Evolutionary conservation across 2,888 invertebrate species (phyloP), one percentile per base, ranked within the genome.

Genomic region (Rhogogaster chlorosoma): DNA sequence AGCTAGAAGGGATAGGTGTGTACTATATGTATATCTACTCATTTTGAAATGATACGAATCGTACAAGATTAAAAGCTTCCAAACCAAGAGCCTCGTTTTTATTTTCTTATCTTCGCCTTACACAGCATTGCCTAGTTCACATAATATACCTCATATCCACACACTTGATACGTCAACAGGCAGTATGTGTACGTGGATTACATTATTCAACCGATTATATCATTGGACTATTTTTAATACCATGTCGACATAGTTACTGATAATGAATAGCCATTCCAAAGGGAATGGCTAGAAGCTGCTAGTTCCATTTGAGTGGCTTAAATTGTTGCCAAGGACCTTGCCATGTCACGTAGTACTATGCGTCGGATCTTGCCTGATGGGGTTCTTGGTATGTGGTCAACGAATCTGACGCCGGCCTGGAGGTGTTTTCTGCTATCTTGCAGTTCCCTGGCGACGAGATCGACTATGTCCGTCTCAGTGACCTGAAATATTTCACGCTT

Each of bases 351-450:
- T 80, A 96, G 93, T 75, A 94, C 94, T 84, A 96, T 94, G 87
- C 97, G 94, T 67, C 97, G 94, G 88, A 97, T 97, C 94, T 97
- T 98, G 7, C 97, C 97, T 49, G 96, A 96, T 0, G 96, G 95
- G 88, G 96, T 97, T 92, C 96, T 97, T 26, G 97, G 97, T 90
- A 97, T 96, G 87, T 95, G 95, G 22, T 96, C 94, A 0, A 97
- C 92, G 91, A 98, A 97, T 87, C 94, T 93, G 1, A 97, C 96
- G 5, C 97, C 97, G n/a, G 97, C 97, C 85, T 96, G 95, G 75
- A 98, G 94, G 88, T 94, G 95, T 92, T 98, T 98, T 78, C 96
- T 78, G n/a, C 12, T 32, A 22, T 57, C 61, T 61, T 36, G 49
- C 4, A 61, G 57, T 36, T 78, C 10, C 5, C 36, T 2, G 57